A percentile compares a stretch with the other conserved stretches of the same genome.
phyloP scores from a whole-genome alignment of 1,140 invertebrate genomes.

The Achatina immaculata region DNA sequence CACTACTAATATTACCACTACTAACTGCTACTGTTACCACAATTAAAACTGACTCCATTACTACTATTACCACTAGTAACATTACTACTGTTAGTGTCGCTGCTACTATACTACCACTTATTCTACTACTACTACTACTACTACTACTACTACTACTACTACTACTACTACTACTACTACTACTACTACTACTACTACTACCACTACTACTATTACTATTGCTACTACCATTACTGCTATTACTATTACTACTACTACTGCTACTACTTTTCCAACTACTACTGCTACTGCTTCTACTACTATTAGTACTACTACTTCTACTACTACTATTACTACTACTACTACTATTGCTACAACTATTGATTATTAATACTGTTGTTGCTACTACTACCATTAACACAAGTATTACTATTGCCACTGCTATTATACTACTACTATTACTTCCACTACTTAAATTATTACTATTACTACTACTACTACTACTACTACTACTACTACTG shows the following conservation, averaged over 20 bases:
- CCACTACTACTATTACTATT: slow-evolving; percentile 8
- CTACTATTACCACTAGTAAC: slow-evolving; percentile 7
- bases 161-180: slow-evolving; percentile 25
- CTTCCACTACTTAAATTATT: neutral
- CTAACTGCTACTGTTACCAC: neutral
- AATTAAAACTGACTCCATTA: neutral
- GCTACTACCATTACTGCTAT: neutral
- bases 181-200: neutral
- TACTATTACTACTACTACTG: slow-evolving; percentile 6
- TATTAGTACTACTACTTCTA: slow-evolving; percentile 18
- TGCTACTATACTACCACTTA: neutral
- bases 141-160: slow-evolving; percentile 15
- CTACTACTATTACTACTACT: neutral
- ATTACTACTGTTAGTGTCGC: neutral
- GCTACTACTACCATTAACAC: slow-evolving; percentile 22
- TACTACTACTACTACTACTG: slow-evolving; percentile 28
- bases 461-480: slow-evolving; percentile 16
- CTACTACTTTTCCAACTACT: neutral
- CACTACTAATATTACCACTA: neutral
- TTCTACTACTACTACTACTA: slow-evolving; percentile 8
- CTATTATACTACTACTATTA: neutral
- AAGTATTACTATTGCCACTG: slow-evolving; percentile 3
- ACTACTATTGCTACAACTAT: neutral
- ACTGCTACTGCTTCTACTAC: neutral
- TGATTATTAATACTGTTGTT: neutral